Percentiles rank a stretch among this genome's conserved stretches.
These are phyloP conservation scores for Tuta absoluta DNA, from an alignment of 2,888 invertebrate species.

Conservation along the genomic window DNA sequence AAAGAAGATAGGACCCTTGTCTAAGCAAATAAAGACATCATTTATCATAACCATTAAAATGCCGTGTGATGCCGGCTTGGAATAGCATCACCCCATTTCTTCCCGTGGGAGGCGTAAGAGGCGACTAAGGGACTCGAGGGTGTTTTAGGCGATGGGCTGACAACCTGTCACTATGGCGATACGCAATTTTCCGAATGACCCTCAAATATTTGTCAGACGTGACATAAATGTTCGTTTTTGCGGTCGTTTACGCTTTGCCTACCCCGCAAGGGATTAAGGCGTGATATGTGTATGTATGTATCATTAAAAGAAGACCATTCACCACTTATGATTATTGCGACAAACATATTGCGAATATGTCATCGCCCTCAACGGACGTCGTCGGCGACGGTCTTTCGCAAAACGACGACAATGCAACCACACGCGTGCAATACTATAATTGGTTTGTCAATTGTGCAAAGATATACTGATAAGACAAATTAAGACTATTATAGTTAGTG, in stretches of 20 bases:
- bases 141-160: too few relatives aligned
- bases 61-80: too few relatives aligned
- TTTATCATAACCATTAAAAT: too few relatives aligned
- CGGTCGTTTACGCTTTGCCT: too few relatives aligned
- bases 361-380: slow-evolving; percentile 1
- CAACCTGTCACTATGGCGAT: too few relatives aligned
- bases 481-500: too few relatives aligned
- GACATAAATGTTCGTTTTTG: not conserved
- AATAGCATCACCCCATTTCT: too few relatives aligned
- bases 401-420: slow-evolving; percentile 3
- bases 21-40: too few relatives aligned
- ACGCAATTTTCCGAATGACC: too few relatives aligned
- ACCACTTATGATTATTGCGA: not conserved
- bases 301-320: not conserved
- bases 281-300: not conserved
- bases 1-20: too few relatives aligned
- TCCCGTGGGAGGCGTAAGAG: too few relatives aligned
- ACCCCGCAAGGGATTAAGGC: not conserved
- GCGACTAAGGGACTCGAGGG: too few relatives aligned
- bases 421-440: not conserved
- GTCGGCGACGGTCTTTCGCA: not conserved
- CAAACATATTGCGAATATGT: not conserved
- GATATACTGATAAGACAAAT: not conserved
- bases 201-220: not conserved
- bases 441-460: slow-evolving; percentile 1